A percentile compares a stretch with the other conserved stretches of the same genome.
Conservation (phyloP, 1,140 invertebrate species). For the Drosophila micromelanica region DNA sequence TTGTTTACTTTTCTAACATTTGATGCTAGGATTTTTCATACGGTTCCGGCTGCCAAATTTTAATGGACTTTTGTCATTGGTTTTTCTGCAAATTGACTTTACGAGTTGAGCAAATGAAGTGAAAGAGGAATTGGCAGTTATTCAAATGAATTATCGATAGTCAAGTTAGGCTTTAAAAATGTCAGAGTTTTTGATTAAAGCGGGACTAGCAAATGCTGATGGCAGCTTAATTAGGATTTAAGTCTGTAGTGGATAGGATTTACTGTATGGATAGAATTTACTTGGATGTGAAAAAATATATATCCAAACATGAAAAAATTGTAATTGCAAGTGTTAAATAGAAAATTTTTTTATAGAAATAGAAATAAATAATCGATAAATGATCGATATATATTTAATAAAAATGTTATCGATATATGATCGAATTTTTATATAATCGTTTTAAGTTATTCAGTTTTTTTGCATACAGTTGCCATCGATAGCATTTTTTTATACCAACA, state of each 20-base stretch:
- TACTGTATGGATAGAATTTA: too few relatives aligned
- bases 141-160: constrained; percentile 14
- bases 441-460: too few relatives aligned
- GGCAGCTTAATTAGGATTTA: neutral
- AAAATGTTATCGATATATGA: neutral
- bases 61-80: constrained; percentile 50
- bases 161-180: constrained; percentile 11
- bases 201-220: neutral
- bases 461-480: too few relatives aligned
- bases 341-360: too few relatives aligned
- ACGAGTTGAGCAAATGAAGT: constrained; percentile 6
- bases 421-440: neutral
- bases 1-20: constrained; percentile 15
- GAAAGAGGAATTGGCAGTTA: constrained; percentile 17
- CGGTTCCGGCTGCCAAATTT: constrained; percentile 50
- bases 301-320: too few relatives aligned
- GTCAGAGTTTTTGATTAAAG: constrained; percentile 1
- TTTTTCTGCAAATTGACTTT: constrained; percentile 25
- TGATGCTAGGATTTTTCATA: constrained; percentile 39
- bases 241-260: too few relatives aligned
- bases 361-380: too few relatives aligned
- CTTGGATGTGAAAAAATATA: too few relatives aligned
- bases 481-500: too few relatives aligned
- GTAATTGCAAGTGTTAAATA: too few relatives aligned
- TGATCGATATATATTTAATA: too few relatives aligned